Evolutionary conservation across 2,888 invertebrate genomes (phyloP).

Genomic region (Drosophila setosimentum): DNA sequence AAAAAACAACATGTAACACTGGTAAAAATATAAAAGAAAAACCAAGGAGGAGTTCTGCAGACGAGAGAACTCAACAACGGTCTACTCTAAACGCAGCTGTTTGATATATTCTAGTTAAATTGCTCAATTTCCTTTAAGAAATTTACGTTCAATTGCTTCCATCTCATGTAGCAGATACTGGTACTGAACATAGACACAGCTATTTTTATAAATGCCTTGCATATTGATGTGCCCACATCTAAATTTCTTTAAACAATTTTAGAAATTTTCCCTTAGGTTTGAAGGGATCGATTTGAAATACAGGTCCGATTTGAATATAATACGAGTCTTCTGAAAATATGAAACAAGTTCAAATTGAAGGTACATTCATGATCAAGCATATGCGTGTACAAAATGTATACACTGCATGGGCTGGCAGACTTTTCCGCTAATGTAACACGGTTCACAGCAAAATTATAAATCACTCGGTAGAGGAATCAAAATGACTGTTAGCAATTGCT

Average conservation of each 20-base stretch:
- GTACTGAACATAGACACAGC: neutral
- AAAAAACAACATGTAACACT: conserved; percentile 21
- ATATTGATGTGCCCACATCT: neutral
- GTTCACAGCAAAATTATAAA: neutral
- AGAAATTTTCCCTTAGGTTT: neutral
- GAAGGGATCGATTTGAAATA: too few relatives aligned
- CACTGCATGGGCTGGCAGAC: neutral
- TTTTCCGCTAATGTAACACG: too few relatives aligned
- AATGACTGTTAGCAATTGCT: conserved; percentile 38
- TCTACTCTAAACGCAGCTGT: neutral
- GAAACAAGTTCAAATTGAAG: neutral
- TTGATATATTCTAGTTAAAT: neutral
- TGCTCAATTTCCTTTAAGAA: too few relatives aligned
- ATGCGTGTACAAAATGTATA: neutral
- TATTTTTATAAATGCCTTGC: neutral
- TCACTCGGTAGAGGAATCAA: neutral
- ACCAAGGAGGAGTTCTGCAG: neutral
- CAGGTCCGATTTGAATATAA: neutral
- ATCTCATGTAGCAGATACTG: too few relatives aligned
- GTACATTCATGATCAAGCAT: too few relatives aligned
- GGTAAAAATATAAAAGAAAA: conserved; percentile 4
- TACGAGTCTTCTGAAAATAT: neutral
- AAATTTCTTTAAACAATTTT: neutral
- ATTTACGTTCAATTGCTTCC: too few relatives aligned
- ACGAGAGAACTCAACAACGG: neutral